A percentile compares a stretch with the other conserved stretches of the same genome.
Evolutionary conservation across 2,797 vertebrate genomes (phyloP).

Genomic region (Parambassis ranga): DNA sequence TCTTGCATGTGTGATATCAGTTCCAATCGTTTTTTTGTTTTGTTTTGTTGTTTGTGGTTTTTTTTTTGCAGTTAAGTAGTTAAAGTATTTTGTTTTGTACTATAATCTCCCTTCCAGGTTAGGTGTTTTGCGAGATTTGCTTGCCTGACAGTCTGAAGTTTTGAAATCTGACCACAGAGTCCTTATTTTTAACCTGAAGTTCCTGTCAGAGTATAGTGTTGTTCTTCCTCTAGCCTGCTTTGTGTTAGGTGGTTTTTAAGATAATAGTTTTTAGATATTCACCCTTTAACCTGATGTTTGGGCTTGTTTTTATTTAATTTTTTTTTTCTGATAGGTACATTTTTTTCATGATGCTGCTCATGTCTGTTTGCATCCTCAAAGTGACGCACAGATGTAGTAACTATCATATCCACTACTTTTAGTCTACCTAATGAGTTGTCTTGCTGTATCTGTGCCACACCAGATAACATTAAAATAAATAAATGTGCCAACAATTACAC

Average conservation of each 20-base stretch:
- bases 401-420: constrained; percentile 4
- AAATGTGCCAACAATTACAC: constrained; percentile 2
- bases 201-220: too few species aligned
- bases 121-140: constrained; percentile 25
- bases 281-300: not conserved
- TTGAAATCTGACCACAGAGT: constrained; percentile 34
- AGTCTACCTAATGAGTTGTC: not conserved
- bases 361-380: constrained; percentile 4
- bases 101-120: not conserved
- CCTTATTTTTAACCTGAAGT: not conserved
- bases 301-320: too few species aligned
- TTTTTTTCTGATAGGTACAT: too few species aligned
- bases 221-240: constrained; percentile 1
- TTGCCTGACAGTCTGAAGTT: constrained; percentile 19
- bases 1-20: constrained; percentile 11
- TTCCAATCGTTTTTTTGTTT: too few species aligned
- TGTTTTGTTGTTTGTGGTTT: too few species aligned
- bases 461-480: constrained; percentile 10
- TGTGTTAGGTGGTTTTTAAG: not conserved
- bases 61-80: constrained; percentile 1
- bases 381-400: not conserved
- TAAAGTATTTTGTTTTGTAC: constrained; percentile 6
- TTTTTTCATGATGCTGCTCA: too few species aligned
- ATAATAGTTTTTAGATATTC: not conserved
- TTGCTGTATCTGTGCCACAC: not conserved